Evolutionary conservation across 2,797 vertebrate genomes (phyloP).

Genomic region (Clarias laeviceps): DNA sequence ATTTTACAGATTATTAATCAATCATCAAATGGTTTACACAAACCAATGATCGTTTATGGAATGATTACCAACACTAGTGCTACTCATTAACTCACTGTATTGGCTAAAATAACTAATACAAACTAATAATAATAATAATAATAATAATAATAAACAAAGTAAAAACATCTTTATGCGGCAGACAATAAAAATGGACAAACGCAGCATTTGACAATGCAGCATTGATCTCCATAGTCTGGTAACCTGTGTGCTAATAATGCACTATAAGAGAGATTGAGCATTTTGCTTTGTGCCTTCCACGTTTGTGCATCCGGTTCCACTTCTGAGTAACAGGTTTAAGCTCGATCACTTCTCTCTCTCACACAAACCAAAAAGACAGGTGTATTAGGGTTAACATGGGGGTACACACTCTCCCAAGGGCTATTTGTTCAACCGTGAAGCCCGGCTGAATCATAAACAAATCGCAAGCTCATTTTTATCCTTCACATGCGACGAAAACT

Average conservation of each 20-base stretch:
- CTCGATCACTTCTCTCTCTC: constrained; percentile 13
- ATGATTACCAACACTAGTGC: no score
- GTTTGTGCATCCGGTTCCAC: not conserved
- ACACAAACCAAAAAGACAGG: constrained; percentile 10
- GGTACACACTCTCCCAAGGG: constrained; percentile 8
- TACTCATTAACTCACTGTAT: no score
- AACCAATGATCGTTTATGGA: no score
- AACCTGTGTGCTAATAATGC: not conserved
- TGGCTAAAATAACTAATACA: no score
- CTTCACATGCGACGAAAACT: constrained; percentile 27
- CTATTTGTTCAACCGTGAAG: constrained; percentile 41
- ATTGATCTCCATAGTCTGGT: not conserved
- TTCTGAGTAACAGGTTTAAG: constrained; percentile 35
- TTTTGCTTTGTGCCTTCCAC: not conserved
- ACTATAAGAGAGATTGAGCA: not conserved
- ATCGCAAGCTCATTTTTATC: constrained; percentile 41
- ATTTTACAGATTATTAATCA: no score
- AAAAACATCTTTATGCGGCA: not conserved
- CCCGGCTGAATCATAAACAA: constrained; percentile 43
- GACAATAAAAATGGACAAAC: not conserved
- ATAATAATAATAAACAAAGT: no score
- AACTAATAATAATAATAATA: no score
- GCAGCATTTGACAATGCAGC: not conserved
- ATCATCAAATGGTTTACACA: no score
- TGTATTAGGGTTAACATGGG: not conserved